These are phyloP conservation scores for Eudemis profundana DNA, from an alignment of 2,888 invertebrate genomes.

Conservation along the genomic window DNA sequence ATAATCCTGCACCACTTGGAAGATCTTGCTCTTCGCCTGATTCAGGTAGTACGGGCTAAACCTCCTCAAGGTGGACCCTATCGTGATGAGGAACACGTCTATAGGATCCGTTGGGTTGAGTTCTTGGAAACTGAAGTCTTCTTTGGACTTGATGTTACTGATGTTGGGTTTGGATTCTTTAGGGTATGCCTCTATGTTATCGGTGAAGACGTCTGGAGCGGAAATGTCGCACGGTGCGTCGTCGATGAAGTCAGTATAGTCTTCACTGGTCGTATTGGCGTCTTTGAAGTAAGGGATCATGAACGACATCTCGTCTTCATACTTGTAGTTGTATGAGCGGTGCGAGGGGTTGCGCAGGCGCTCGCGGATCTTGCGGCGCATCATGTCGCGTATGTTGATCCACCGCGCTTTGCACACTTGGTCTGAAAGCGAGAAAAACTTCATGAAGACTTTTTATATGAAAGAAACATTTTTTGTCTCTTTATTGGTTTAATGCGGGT, in stretches of 20 bases:
- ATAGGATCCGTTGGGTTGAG: constrained; percentile 67
- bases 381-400: constrained; percentile 78
- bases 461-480: too few species aligned
- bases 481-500: too few species aligned
- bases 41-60: constrained; percentile 75
- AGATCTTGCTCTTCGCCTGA: constrained; percentile 78
- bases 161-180: constrained; percentile 59
- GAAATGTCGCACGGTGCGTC: constrained; percentile 58
- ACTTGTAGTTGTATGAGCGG: constrained; percentile 70
- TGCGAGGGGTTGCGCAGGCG: constrained; percentile 62
- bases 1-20: constrained; percentile 78
- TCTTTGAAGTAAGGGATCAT: constrained; percentile 71
- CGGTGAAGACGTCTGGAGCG: constrained; percentile 59
- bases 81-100: constrained; percentile 72
- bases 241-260: constrained; percentile 62
- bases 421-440: too few species aligned
- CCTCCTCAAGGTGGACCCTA: constrained; percentile 71
- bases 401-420: constrained; percentile 72
- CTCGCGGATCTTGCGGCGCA: constrained; percentile 69
- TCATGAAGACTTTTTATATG: too few species aligned
- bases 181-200: constrained; percentile 52
- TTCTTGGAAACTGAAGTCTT: constrained; percentile 57
- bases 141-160: constrained; percentile 47
- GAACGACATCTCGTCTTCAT: constrained; percentile 72
- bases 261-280: constrained; percentile 52